A percentile compares a stretch with the other conserved stretches of the same genome.
These are phyloP conservation scores for Oxycera nigricornis DNA, from an alignment of 2,888 invertebrate species.

Conservation along the genomic window DNA sequence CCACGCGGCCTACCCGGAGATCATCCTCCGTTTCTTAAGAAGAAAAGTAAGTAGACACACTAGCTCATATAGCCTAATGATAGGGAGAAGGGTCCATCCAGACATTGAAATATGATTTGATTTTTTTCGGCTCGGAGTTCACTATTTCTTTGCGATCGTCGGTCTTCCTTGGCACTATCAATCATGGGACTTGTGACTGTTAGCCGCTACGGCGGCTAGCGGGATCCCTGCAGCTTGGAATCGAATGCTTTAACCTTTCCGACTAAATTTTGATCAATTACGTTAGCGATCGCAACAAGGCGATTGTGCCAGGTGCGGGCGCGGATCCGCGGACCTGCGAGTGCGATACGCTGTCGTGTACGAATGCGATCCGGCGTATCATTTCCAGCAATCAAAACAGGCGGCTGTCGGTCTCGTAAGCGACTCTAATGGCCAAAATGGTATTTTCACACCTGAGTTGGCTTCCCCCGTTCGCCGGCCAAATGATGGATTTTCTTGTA, in stretches of 20 bases:
- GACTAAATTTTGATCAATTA: slow-evolving; percentile 33
- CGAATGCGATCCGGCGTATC: slow-evolving; percentile 26
- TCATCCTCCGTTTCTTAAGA: slow-evolving; percentile 74
- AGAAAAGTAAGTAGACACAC: slow-evolving; percentile 74
- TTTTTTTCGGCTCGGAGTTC: background rate
- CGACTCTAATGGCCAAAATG: slow-evolving; percentile 20
- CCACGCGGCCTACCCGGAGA: slow-evolving; percentile 73
- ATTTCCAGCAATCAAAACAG: slow-evolving; percentile 32
- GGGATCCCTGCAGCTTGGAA: slow-evolving; percentile 11
- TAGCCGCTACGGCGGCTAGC: background rate
- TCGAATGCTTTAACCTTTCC: slow-evolving; percentile 18
- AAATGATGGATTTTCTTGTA: slow-evolving; percentile 13
- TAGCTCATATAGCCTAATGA: slow-evolving; percentile 4
- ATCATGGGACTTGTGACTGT: slow-evolving; percentile 12
- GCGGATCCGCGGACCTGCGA: too few species aligned
- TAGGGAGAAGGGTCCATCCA: background rate
- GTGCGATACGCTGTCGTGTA: slow-evolving; percentile 14
- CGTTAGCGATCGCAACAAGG: slow-evolving; percentile 17
- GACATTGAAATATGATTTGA: slow-evolving; percentile 20
- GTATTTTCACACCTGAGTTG: slow-evolving; percentile 43
- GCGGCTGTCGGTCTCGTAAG: slow-evolving; percentile 17
- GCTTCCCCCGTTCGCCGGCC: background rate
- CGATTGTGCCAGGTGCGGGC: background rate
- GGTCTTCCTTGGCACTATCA: slow-evolving; percentile 35
- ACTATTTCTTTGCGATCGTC: background rate